Evolutionary conservation across 2,113 vertebrate species (phyloP).

Genomic region (Percopsis transmontana): DNA sequence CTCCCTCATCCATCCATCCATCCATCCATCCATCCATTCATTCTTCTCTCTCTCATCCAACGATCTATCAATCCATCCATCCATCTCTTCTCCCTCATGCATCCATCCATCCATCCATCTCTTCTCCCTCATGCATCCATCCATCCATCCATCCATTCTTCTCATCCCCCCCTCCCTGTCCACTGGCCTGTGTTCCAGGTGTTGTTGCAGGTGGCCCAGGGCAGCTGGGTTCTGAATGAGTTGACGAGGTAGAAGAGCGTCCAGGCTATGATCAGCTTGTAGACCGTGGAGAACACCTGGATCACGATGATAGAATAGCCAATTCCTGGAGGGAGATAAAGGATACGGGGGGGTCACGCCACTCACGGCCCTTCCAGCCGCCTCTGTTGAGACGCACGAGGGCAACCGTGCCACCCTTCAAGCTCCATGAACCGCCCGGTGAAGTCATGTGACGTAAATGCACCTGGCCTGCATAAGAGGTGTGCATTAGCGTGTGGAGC

Average conservation of each 20-base stretch:
- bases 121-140: not conserved
- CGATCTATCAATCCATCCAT: not conserved
- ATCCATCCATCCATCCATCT: not conserved
- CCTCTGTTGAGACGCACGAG: no score
- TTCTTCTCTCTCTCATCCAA: not conserved
- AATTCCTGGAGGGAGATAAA: slow-evolving; percentile 71
- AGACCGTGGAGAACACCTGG: slow-evolving; percentile 79
- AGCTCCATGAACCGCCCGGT: no score
- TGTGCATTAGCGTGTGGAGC: no score
- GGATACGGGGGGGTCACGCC: no score
- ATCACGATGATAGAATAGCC: slow-evolving; percentile 84
- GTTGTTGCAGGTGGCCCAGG: slow-evolving; percentile 84
- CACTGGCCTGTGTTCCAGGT: slow-evolving; percentile 85
- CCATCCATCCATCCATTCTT: not conserved
- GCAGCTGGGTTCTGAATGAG: slow-evolving; percentile 81
- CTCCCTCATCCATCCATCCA: no score
- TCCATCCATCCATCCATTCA: no score
- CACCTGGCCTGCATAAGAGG: no score
- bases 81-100: not conserved
- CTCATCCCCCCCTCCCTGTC: not conserved
- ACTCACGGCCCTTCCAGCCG: no score
- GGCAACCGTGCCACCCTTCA: no score
- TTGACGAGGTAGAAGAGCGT: slow-evolving; percentile 85
- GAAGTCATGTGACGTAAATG: no score
- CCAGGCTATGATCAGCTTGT: slow-evolving; percentile 87